Base-by-base conservation (phyloP, 2,888 invertebrate genomes). In the Stenurella melanura region DNA sequence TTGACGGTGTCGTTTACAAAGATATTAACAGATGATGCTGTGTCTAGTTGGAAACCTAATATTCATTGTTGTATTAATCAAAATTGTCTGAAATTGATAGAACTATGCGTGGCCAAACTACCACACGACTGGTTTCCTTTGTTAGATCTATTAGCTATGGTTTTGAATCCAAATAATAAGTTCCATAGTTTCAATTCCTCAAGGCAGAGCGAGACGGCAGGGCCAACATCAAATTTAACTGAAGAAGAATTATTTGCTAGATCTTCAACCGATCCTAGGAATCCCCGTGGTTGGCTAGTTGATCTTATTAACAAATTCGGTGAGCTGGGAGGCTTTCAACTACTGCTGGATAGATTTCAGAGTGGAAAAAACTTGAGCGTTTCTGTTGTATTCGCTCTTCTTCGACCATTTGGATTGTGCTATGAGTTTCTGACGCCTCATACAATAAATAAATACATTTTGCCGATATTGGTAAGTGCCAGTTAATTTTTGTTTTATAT, bases 21-120 rank as follows among this genome's bases (percentile, higher is more conserved):
- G 91, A 97, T 98, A 88, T 92, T 98, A 87, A 98, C 98, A 18
- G 98, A 98, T 90, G 98, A 98, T 90, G 98, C 98, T 72, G 98
- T 98, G 70, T 96, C 96, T 87, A 97, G 97, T 87, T 98, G 98
- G 98, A 98, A 98, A 90, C 93, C 94, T 87, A 98, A 98, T 90
- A 98, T 98, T 88, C 98, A 98, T 90, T 95, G 95, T 89, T 98
- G 97, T 91, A 98, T 98, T 85, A 93, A 97, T 87, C 95, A 96
- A 86, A 98, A 98, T 88, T 97, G 98, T 88, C 95, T 96, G 88
- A 95, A 96, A 89, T 92, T 98, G 85, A 94, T 98, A 81, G 97
- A 97, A 91, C 91, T 98, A 84, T 97, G 97, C 91, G 97, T 97
- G 82, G 92, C 96, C 85, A 98, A 98, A 90, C 92, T 98, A 89